Evolutionary conservation across 2,113 vertebrate species (phyloP), one percentile per base, ranked within the genome.

Genomic region (Osmerus eperlanus): DNA sequence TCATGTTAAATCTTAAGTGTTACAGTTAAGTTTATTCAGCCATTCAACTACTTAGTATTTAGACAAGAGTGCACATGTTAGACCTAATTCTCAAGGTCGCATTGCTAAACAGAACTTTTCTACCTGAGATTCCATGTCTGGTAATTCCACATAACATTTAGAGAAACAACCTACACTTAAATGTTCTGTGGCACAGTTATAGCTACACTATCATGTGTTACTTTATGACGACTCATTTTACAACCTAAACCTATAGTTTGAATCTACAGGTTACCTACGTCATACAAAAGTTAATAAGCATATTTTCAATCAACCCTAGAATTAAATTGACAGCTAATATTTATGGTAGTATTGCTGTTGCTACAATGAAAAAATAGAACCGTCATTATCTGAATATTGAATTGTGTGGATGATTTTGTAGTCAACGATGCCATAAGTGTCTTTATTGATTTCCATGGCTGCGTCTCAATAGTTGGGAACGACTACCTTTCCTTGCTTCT

Each of bases 351-450:
- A 91, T 91, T 91, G 89, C 89, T 91, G 83, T 89, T 90, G 88
- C 89, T 91, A 90, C 89, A 87, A 84, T 89, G 86, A 75, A 90
- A 91, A 90, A 89, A 89, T 90, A 86, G 78, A 90, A 89, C 87
- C 86, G 74, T 78, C 83, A 47, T 78, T 72, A 84, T 86, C 79
- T 87, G 84, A 79, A 82, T 81, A 73, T 80, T 76, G 78, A 85
- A 78, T 71, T 73, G 85, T 81, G 80, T 85, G 70, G 18, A 18
- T 18, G 15, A 4, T 87, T 74, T 83, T 77, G 69, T 86, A 81
- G 41, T 47, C 41, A 47, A 7, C 2, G 9, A 47, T 47, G 41
- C 5, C 41, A 11, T 11, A 81, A 82, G 83, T 81, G 71, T 72
- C 75, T 81, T 70, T 82, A 82, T 79, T 64, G 77, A 79, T 76